phyloP scores from a whole-genome alignment of 2,888 invertebrate genomes.

The Agonopterix alstromeriana region DNA sequence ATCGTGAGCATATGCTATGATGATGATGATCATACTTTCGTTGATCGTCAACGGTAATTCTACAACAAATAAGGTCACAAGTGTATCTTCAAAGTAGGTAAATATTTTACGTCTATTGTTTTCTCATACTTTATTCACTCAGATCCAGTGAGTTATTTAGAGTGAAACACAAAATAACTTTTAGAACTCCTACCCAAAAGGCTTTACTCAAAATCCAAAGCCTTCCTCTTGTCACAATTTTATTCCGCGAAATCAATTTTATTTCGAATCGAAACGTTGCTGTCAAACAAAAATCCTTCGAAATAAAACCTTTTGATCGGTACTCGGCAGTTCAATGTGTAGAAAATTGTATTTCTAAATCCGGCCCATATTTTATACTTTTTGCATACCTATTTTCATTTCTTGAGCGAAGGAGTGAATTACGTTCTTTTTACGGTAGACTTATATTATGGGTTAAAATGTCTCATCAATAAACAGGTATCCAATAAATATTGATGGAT shows the following conservation, averaged over 20 bases:
- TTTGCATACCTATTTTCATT: conserved; percentile 14
- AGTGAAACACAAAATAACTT: neutral
- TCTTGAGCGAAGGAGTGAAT: conserved; percentile 6
- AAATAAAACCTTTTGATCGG: conserved; percentile 42
- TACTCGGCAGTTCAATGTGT: conserved; percentile 30
- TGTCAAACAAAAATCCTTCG: conserved; percentile 45
- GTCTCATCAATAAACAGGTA: conserved; percentile 6
- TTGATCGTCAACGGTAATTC: no score
- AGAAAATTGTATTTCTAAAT: conserved; percentile 60
- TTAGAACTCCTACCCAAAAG: neutral
- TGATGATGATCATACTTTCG: no score
- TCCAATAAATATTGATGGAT: conserved; percentile 10
- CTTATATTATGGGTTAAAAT: conserved; percentile 9
- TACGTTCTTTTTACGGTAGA: conserved; percentile 11
- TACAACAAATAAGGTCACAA: no score
- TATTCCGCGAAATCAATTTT: conserved; percentile 27
- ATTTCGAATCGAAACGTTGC: conserved; percentile 36
- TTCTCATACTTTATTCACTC: no score
- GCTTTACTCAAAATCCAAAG: neutral
- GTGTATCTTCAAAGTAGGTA: no score
- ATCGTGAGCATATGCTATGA: no score
- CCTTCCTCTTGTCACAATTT: conserved; percentile 12
- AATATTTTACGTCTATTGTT: no score
- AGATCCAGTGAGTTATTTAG: no score
- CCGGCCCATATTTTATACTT: conserved; percentile 23